Conservation (phyloP, 2,888 invertebrate genomes). For the Cylindroiulus punctatus region DNA sequence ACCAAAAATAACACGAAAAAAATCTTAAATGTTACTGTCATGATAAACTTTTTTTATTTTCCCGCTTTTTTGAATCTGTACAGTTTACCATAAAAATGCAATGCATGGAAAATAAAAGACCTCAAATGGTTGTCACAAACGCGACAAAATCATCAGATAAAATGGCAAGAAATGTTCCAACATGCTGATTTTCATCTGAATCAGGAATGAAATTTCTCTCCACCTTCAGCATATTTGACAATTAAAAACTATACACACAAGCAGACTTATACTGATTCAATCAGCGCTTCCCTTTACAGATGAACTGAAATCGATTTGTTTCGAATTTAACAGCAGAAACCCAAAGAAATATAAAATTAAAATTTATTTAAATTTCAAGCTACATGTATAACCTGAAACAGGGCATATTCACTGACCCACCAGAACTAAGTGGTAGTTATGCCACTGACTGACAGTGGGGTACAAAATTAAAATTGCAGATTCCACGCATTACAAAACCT, state of each 20-base stretch:
- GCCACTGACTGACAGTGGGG: too few species aligned
- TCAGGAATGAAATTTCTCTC: neutral
- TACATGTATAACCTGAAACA: too few species aligned
- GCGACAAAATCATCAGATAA: neutral
- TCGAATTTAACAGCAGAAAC: neutral
- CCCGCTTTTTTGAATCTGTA: constrained; percentile 32
- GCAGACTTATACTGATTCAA: neutral
- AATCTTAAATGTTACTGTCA: neutral
- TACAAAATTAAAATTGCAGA: neutral
- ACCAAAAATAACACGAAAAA: too few species aligned
- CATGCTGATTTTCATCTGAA: constrained; percentile 12
- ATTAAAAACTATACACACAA: neutral
- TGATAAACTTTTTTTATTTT: constrained; percentile 46
- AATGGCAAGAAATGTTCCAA: neutral
- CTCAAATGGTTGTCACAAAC: constrained; percentile 23
- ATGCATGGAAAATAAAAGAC: constrained; percentile 45
- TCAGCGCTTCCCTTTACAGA: neutral
- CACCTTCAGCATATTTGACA: neutral
- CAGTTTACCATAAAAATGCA: constrained; percentile 42
- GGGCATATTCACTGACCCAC: too few species aligned
- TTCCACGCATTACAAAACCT: neutral
- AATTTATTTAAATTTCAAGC: too few species aligned
- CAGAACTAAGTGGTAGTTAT: too few species aligned
- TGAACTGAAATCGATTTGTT: neutral
- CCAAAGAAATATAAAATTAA: too few species aligned